Percentiles rank a stretch among this genome's conserved stretches.
These are phyloP conservation scores for Acleris emargana DNA, from an alignment of 2,888 invertebrate genomes.

Conservation along the genomic window DNA sequence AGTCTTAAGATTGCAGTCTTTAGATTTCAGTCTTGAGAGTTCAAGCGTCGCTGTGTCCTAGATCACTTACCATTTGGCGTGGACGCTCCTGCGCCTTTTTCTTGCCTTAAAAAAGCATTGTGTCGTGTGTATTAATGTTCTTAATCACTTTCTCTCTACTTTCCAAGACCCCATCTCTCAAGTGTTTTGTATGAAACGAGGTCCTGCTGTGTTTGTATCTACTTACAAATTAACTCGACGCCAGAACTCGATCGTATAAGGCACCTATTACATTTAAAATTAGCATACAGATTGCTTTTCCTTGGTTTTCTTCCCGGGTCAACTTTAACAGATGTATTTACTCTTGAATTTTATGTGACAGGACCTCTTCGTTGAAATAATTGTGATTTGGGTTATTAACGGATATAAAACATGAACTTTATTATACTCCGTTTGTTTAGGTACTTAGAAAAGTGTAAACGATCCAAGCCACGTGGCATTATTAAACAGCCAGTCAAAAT, in stretches of 20 bases:
- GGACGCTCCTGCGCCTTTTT: no score
- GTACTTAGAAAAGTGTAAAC: no score
- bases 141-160: neutral
- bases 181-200: neutral
- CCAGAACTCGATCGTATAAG: conserved; percentile 43
- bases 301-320: conserved; percentile 27
- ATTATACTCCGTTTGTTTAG: no score
- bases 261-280: conserved; percentile 58
- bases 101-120: no score
- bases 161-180: neutral
- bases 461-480: no score
- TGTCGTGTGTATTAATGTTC: no score
- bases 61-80: no score
- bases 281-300: conserved; percentile 63
- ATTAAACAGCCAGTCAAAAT: no score
- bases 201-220: conserved; percentile 23
- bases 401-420: neutral
- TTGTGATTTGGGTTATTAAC: neutral
- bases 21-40: no score
- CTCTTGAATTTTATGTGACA: conserved; percentile 12
- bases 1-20: no score
- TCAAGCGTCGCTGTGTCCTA: no score
- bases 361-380: neutral
- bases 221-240: conserved; percentile 18
- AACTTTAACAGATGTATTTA: conserved; percentile 29